Conservation (phyloP, 2,888 invertebrate species). For the Pterostichus madidus region DNA sequence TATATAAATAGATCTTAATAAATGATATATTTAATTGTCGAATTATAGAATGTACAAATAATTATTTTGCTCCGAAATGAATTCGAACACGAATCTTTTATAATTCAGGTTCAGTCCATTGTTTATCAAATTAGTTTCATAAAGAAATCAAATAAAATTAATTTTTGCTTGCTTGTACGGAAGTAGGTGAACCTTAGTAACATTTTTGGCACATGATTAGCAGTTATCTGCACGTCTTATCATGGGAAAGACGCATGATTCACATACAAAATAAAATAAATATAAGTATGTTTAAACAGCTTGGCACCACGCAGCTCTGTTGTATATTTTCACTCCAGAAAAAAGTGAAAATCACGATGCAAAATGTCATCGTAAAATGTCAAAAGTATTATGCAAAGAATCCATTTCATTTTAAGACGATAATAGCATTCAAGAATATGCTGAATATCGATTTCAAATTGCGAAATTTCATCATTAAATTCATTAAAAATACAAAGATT, state of each 20-base stretch:
- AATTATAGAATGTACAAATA: too few relatives aligned
- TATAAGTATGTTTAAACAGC: not conserved
- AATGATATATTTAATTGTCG: too few relatives aligned
- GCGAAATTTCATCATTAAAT: not conserved
- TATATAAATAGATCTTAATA: too few relatives aligned
- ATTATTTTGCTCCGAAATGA: too few relatives aligned
- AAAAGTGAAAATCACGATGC: conserved; percentile 13
- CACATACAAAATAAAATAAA: not conserved
- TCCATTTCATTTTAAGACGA: not conserved
- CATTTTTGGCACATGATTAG: not conserved
- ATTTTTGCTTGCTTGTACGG: too few relatives aligned
- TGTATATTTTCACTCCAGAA: not conserved
- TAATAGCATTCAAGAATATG: not conserved
- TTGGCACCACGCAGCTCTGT: not conserved
- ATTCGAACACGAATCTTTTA: too few relatives aligned
- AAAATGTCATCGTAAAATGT: conserved; percentile 7
- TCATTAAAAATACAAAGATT: too few relatives aligned
- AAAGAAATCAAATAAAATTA: too few relatives aligned
- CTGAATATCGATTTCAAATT: not conserved
- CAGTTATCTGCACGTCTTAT: not conserved
- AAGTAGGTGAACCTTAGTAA: too few relatives aligned
- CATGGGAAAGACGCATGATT: conserved; percentile 8
- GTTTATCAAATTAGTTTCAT: too few relatives aligned
- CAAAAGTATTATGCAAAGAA: not conserved
- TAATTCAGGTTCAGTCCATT: too few relatives aligned